A percentile compares a stretch with the other conserved stretches of the same genome.
Conservation (phyloP, 2,113 vertebrate species). For the Rhabdornis inornatus region DNA sequence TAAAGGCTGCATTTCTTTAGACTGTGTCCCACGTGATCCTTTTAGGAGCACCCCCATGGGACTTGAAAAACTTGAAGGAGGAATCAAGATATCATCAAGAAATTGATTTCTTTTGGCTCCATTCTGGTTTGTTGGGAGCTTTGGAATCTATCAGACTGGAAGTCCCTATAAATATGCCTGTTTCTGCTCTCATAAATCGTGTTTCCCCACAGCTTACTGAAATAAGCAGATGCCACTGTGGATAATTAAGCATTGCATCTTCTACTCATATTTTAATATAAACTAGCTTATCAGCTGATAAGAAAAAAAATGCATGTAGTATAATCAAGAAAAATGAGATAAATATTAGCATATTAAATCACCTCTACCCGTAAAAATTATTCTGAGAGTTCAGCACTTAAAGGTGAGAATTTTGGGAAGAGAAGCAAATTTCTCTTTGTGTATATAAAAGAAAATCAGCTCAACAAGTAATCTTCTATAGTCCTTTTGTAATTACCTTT, state of each 20-base stretch:
- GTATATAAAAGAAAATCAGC: neutral
- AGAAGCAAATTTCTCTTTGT: neutral
- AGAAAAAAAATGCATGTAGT: conserved; percentile 46
- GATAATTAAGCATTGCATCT: conserved; percentile 63
- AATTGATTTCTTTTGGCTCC: neutral
- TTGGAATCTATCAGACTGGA: neutral
- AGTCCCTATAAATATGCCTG: neutral
- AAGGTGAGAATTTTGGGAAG: conserved; percentile 43
- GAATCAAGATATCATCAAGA: neutral
- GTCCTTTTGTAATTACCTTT: conserved; percentile 12
- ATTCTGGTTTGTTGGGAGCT: neutral
- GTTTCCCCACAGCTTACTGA: neutral
- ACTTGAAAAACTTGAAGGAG: neutral
- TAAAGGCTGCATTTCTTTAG: neutral
- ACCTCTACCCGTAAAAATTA: neutral
- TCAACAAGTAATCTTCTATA: neutral
- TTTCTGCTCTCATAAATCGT: conserved; percentile 1
- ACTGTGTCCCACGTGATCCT: accelerated
- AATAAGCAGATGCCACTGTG: conserved; percentile 50
- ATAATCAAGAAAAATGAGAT: conserved; percentile 63
- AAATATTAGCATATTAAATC: conserved; percentile 63
- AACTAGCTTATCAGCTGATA: conserved; percentile 52
- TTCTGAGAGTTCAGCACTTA: neutral
- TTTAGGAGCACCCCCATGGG: neutral
- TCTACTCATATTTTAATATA: conserved; percentile 63